Evolutionary conservation across 2,888 invertebrate genomes (phyloP).

Genomic region (Ichneumoninae sp.): DNA sequence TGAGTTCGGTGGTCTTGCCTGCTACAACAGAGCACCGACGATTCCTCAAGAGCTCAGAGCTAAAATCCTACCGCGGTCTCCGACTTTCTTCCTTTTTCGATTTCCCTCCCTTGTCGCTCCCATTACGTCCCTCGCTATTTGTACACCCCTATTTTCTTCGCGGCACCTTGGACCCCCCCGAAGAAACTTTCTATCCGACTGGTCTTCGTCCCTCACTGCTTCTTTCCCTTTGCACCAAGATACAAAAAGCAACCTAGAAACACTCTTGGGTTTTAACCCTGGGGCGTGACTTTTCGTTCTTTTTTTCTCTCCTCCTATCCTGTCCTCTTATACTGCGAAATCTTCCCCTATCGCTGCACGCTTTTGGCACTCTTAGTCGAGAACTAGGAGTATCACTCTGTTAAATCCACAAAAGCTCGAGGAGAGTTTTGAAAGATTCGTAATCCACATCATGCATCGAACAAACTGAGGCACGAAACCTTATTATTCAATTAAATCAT

Average conservation of each 20-base stretch:
- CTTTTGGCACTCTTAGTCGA: slow-evolving; percentile 58
- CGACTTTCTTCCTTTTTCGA: slow-evolving; percentile 48
- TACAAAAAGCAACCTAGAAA: slow-evolving; percentile 58
- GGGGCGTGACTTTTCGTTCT: slow-evolving; percentile 41
- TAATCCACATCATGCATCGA: slow-evolving; percentile 6
- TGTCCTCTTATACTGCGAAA: slow-evolving; percentile 43
- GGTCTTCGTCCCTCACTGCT: slow-evolving; percentile 15
- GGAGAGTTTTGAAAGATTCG: slow-evolving; percentile 23
- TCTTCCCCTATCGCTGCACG: slow-evolving; percentile 47
- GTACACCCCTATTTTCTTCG: slow-evolving; percentile 44
- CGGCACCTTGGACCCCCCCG: slow-evolving; percentile 40
- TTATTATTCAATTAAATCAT: slow-evolving; percentile 25
- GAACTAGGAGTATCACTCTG: slow-evolving; percentile 29
- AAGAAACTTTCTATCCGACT: slow-evolving; percentile 56
- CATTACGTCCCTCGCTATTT: slow-evolving; percentile 37
- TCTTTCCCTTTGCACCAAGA: slow-evolving; percentile 47
- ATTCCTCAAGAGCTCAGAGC: slow-evolving; percentile 64
- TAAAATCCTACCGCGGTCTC: slow-evolving; percentile 40
- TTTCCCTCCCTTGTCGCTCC: slow-evolving; percentile 38
- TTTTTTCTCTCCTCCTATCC: slow-evolving; percentile 40
- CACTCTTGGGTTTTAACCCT: slow-evolving; percentile 66
- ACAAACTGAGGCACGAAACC: slow-evolving; percentile 15
- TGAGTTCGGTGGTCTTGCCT: slow-evolving; percentile 80
- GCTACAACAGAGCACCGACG: slow-evolving; percentile 65
- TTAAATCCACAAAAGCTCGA: slow-evolving; percentile 12